phyloP scores from a whole-genome alignment of 2,797 vertebrate species.

The Dipus sagitta region DNA sequence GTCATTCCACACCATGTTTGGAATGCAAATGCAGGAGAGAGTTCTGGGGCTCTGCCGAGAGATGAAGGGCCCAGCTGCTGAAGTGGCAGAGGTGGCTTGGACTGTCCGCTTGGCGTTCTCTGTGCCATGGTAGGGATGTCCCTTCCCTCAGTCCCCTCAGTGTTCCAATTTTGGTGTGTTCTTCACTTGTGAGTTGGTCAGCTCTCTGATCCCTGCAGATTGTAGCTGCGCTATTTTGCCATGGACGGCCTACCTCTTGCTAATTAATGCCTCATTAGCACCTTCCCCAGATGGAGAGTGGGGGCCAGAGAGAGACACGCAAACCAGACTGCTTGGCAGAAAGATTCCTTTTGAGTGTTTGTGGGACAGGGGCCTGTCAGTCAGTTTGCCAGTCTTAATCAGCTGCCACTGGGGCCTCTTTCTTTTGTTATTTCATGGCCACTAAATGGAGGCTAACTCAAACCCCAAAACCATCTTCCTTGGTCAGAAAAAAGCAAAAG shows the following conservation, averaged over 20 bases:
- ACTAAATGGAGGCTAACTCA: not conserved
- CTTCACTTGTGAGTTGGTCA: rapidly evolving
- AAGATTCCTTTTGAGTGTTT: not conserved
- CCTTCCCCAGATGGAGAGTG: slow-evolving; percentile 5
- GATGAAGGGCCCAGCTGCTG: not conserved
- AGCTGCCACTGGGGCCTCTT: not conserved
- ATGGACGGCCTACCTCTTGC: not conserved
- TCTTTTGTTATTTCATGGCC: too few relatives aligned
- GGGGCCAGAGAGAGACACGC: too few relatives aligned
- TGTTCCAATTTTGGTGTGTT: not conserved
- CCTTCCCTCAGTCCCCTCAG: not conserved
- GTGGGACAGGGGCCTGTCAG: not conserved
- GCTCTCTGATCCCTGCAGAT: not conserved
- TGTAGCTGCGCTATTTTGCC: not conserved
- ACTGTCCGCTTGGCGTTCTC: not conserved
- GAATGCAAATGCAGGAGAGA: not conserved
- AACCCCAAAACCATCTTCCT: not conserved
- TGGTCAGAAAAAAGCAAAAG: not conserved
- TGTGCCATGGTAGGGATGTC: not conserved
- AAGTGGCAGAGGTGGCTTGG: not conserved
- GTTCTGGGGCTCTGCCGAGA: not conserved
- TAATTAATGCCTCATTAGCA: slow-evolving; percentile 23
- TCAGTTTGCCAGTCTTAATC: not conserved
- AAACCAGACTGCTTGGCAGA: slow-evolving; percentile 30
- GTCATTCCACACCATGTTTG: not conserved